Evolutionary conservation across 2,888 invertebrate genomes (phyloP).

Genomic region (Drosophila quasianomalipes): DNA sequence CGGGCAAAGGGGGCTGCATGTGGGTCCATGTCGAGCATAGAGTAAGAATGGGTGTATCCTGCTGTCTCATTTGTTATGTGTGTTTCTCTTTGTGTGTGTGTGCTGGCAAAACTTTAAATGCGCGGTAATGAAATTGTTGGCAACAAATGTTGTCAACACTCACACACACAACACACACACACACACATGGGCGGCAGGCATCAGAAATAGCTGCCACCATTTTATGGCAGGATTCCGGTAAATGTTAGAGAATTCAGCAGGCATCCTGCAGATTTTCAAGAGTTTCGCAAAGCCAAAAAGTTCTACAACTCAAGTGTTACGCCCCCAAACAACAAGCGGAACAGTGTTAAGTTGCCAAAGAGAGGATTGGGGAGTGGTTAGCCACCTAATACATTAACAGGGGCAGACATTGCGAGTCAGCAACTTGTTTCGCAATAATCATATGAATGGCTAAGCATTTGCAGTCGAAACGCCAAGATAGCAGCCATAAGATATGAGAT

Average conservation of each 20-base stretch:
- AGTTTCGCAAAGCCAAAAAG: conserved; percentile 64
- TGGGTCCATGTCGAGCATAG: neutral
- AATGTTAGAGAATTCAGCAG: conserved; percentile 30
- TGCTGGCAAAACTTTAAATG: conserved; percentile 79
- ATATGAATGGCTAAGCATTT: conserved; percentile 60
- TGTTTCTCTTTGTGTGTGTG: conserved; percentile 32
- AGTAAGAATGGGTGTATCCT: conserved; percentile 39
- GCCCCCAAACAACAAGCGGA: conserved; percentile 47
- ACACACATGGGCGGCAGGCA: conserved; percentile 13
- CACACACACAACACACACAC: conserved; percentile 28
- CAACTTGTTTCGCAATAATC: conserved; percentile 60
- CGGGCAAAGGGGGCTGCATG: neutral
- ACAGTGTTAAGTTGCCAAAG: conserved; percentile 65
- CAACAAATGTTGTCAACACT: conserved; percentile 76
- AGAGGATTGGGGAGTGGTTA: neutral
- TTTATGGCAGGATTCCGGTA: conserved; percentile 70
- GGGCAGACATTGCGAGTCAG: conserved; percentile 14
- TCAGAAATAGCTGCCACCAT: conserved; percentile 54
- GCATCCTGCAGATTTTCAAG: conserved; percentile 66
- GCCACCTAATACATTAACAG: conserved; percentile 22
- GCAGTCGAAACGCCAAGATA: conserved; percentile 25
- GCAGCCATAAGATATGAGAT: conserved; percentile 17
- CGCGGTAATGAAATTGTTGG: conserved; percentile 80
- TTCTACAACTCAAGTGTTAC: conserved; percentile 62
- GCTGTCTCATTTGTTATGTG: conserved; percentile 55